Conservation (phyloP, 2,113 vertebrate species). For the Anguilla japonica region DNA sequence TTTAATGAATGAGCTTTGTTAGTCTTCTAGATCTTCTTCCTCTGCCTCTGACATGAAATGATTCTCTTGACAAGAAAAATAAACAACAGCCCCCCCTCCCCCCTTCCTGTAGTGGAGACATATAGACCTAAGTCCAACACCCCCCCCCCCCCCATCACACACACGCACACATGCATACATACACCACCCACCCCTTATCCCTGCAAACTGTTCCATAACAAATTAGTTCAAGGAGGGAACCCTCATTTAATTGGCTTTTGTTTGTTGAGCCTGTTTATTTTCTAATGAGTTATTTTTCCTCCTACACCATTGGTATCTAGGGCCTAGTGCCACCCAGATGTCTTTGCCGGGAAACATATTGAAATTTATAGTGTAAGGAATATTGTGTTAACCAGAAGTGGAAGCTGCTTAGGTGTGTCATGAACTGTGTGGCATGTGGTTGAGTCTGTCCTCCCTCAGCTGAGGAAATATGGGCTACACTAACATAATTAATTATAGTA, state of each 20-base stretch:
- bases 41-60: not conserved
- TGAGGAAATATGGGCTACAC: no score
- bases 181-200: constrained; percentile 13
- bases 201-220: constrained; percentile 28
- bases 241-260: constrained; percentile 38
- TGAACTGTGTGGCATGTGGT: not conserved
- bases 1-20: not conserved
- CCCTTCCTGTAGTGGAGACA: constrained; percentile 28
- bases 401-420: not conserved
- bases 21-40: no score
- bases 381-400: constrained; percentile 15
- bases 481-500: no score
- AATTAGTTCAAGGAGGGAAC: constrained; percentile 36
- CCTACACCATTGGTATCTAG: not conserved
- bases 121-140: constrained; percentile 29
- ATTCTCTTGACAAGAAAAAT: no score
- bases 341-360: constrained; percentile 29
- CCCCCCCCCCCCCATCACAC: constrained; percentile 12
- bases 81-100: no score
- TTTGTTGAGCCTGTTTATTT: constrained; percentile 55
- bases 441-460: no score
- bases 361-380: constrained; percentile 1
- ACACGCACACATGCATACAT: not conserved
- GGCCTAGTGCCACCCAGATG: constrained; percentile 55
- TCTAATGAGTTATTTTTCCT: constrained; percentile 50